Percentiles rank a stretch among this genome's conserved stretches.
These are phyloP conservation scores for Palloptera scutellata DNA, from an alignment of 2,888 invertebrate genomes.

Conservation along the genomic window DNA sequence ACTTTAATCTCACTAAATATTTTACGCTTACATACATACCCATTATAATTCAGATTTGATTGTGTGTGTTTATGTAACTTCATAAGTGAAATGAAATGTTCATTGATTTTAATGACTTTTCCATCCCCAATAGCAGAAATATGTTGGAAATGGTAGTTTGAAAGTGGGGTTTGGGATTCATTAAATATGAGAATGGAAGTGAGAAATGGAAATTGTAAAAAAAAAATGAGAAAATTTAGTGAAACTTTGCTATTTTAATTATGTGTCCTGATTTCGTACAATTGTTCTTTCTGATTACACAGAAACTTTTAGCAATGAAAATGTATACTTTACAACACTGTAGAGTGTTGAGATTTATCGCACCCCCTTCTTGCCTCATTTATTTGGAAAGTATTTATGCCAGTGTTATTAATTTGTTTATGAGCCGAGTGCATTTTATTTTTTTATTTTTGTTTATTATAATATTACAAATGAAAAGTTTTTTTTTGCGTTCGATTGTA, in stretches of 20 bases:
- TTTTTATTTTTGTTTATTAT: too few species aligned
- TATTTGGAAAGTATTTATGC: neutral
- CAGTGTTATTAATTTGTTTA: constrained; percentile 24
- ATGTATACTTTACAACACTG: constrained; percentile 29
- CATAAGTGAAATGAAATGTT: constrained; percentile 29
- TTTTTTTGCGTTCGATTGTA: too few species aligned
- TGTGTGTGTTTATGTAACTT: neutral
- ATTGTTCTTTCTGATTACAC: constrained; percentile 15
- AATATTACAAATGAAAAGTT: too few species aligned
- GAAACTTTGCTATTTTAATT: constrained; percentile 36
- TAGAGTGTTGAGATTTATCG: neutral
- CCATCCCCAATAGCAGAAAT: neutral
- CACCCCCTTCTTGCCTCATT: too few species aligned
- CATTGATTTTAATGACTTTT: constrained; percentile 36
- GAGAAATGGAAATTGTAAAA: neutral
- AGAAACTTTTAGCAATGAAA: constrained; percentile 35
- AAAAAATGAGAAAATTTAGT: constrained; percentile 17
- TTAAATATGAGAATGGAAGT: neutral
- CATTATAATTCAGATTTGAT: neutral
- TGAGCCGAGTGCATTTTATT: constrained; percentile 13
- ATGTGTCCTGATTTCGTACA: constrained; percentile 25
- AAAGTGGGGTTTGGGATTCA: neutral
- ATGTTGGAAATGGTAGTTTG: neutral
- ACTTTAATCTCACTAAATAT: too few species aligned
- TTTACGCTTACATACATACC: neutral